Percentiles rank a stretch among this genome's conserved stretches.
These are phyloP conservation scores for Copidosoma floridanum DNA, from an alignment of 1,140 invertebrate species.

Conservation along the genomic window DNA sequence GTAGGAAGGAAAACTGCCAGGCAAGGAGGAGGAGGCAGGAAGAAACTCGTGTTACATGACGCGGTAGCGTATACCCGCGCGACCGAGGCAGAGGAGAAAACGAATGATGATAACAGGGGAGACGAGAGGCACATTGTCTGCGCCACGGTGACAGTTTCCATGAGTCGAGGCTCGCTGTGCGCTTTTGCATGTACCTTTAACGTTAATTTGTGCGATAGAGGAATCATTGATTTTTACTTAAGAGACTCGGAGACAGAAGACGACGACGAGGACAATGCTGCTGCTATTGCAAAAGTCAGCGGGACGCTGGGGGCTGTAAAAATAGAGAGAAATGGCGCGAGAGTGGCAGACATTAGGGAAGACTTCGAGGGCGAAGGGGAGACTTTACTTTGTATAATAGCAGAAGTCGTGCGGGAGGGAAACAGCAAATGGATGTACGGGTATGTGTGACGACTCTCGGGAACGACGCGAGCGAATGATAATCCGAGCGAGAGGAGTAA, in stretches of 20 bases:
- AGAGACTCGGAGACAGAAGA: slow-evolving; percentile 40
- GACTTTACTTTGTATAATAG: no score
- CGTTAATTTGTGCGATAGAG: slow-evolving; percentile 55
- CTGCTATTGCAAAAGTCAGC: slow-evolving; percentile 21
- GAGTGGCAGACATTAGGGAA: slow-evolving; percentile 11
- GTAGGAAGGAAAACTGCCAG: background rate
- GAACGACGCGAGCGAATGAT: slow-evolving; percentile 9
- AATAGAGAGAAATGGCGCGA: slow-evolving; percentile 23
- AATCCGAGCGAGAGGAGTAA: background rate
- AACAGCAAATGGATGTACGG: no score
- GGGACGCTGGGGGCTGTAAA: slow-evolving; percentile 23
- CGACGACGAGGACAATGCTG: no score
- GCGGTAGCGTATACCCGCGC: no score
- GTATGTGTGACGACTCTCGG: no score
- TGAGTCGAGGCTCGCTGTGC: no score
- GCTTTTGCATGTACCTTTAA: slow-evolving; percentile 54
- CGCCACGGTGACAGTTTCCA: no score
- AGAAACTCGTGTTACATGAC: no score
- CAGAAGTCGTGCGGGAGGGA: no score
- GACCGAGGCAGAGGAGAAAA: no score
- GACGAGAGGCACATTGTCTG: background rate
- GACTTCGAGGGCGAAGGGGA: background rate
- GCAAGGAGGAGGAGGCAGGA: background rate
- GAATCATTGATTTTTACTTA: slow-evolving; percentile 58
- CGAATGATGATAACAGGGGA: no score